Percentiles rank a stretch among this genome's conserved stretches.
phyloP scores from a whole-genome alignment of 2,888 invertebrate genomes.

The Perizoma flavofasciatum region DNA sequence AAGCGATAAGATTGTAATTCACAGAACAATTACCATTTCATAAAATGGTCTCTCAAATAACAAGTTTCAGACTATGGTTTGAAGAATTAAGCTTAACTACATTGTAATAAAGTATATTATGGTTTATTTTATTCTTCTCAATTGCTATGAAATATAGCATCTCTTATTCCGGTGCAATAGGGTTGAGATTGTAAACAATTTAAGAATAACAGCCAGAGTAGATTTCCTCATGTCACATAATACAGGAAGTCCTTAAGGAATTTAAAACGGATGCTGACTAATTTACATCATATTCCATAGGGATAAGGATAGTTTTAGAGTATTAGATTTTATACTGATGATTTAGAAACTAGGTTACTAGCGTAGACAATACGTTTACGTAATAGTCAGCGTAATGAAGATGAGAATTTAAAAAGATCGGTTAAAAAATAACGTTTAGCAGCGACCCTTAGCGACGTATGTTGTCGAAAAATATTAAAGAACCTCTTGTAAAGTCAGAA shows the following conservation, averaged over 20 bases:
- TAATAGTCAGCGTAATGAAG: background rate
- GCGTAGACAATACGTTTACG: too few relatives aligned
- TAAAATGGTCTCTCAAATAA: too few relatives aligned
- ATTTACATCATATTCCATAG: slow-evolving; percentile 17
- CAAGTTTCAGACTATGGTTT: background rate
- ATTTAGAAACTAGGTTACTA: background rate
- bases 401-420: background rate
- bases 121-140: too few relatives aligned
- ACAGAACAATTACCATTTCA: too few relatives aligned
- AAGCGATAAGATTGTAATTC: slow-evolving; percentile 1
- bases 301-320: slow-evolving; percentile 11
- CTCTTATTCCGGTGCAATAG: background rate
- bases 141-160: background rate
- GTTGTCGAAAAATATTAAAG: too few relatives aligned
- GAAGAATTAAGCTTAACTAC: background rate
- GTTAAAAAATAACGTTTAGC: too few relatives aligned
- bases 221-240: slow-evolving; percentile 17
- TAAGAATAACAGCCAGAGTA: slow-evolving; percentile 6
- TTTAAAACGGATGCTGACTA: slow-evolving; percentile 8
- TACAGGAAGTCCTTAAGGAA: slow-evolving; percentile 16
- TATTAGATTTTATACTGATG: background rate
- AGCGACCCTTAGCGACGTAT: too few relatives aligned
- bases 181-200: slow-evolving; percentile 3
- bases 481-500: too few relatives aligned
- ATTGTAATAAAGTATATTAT: slow-evolving; percentile 2